Conservation (phyloP, 1,140 invertebrate genomes). For the Neelides sp. region DNA sequence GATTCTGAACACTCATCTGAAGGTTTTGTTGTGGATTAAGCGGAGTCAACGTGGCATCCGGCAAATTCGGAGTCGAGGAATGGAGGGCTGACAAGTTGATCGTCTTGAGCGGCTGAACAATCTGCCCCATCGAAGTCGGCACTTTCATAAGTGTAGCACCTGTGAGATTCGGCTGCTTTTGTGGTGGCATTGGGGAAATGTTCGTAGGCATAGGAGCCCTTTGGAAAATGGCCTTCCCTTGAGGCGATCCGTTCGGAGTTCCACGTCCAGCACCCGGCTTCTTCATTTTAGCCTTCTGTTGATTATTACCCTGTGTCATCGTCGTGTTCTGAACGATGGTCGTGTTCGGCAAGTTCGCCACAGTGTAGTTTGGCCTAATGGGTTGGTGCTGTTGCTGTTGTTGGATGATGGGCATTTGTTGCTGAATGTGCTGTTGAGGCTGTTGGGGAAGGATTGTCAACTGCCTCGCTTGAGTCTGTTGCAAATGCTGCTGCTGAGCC, state of each 20-base stretch:
- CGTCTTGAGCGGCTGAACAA: constrained; percentile 26
- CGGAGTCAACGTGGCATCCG: constrained; percentile 28
- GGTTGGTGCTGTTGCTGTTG: constrained; percentile 31
- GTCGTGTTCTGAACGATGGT: constrained; percentile 6
- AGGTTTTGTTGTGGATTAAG: constrained; percentile 18
- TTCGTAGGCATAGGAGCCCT: constrained; percentile 30
- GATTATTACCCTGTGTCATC: neutral
- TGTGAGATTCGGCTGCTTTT: constrained; percentile 30
- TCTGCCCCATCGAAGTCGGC: constrained; percentile 9
- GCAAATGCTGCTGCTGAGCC: constrained; percentile 14
- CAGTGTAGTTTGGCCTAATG: constrained; percentile 30
- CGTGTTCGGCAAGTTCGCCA: neutral
- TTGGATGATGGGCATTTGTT: constrained; percentile 17
- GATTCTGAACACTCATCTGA: constrained; percentile 13
- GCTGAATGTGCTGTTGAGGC: constrained; percentile 16
- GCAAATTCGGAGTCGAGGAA: constrained; percentile 24
- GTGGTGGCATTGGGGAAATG: constrained; percentile 34
- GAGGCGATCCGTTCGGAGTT: constrained; percentile 15
- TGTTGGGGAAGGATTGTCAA: constrained; percentile 28
- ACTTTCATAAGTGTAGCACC: constrained; percentile 22
- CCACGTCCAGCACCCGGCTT: constrained; percentile 21
- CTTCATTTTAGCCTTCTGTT: constrained; percentile 14
- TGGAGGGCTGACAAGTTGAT: constrained; percentile 28
- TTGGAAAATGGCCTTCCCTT: constrained; percentile 31
- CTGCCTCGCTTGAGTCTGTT: constrained; percentile 30